A percentile compares a stretch with the other conserved stretches of the same genome.
phyloP scores from a whole-genome alignment of 2,888 invertebrate genomes.

The Drosophila falleni region DNA sequence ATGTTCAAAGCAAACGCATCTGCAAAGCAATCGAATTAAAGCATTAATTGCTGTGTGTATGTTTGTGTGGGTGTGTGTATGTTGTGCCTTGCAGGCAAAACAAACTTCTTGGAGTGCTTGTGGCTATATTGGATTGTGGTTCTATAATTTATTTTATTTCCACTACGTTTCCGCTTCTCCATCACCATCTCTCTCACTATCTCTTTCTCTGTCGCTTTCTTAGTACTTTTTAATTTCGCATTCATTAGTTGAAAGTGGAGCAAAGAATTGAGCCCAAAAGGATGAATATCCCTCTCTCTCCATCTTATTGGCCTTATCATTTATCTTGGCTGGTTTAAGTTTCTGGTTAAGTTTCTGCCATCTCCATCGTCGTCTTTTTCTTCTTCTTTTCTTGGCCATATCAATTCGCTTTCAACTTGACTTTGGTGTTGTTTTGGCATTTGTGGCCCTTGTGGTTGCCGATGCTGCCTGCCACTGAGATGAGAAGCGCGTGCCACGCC shows the following conservation, averaged over 20 bases:
- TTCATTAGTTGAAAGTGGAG: constrained; percentile 67
- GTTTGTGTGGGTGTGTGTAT: constrained; percentile 9
- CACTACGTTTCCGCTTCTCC: constrained; percentile 47
- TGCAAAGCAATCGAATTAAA: constrained; percentile 63
- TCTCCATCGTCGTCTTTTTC: background rate
- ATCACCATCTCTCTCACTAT: background rate
- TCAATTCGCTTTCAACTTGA: constrained; percentile 65
- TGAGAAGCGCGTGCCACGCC: constrained; percentile 39
- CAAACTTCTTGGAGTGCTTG: constrained; percentile 24
- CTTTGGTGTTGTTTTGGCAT: constrained; percentile 49
- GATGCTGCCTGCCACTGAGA: constrained; percentile 3
- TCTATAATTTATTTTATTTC: constrained; percentile 70
- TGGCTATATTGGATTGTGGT: constrained; percentile 59
- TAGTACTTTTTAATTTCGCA: constrained; percentile 67
- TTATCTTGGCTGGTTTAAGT: constrained; percentile 68
- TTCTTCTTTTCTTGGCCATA: constrained; percentile 54
- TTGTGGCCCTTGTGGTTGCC: constrained; percentile 66
- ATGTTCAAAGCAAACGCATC: constrained; percentile 47
- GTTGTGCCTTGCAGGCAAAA: constrained; percentile 25
- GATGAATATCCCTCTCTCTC: constrained; percentile 7
- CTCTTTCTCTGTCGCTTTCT: background rate
- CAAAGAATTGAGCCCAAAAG: constrained; percentile 23
- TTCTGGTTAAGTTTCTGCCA: constrained; percentile 10
- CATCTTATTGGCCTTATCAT: constrained; percentile 69
- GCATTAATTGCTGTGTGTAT: constrained; percentile 53